Base-by-base conservation (phyloP, 2,888 invertebrate species). In the Automeris io region DNA sequence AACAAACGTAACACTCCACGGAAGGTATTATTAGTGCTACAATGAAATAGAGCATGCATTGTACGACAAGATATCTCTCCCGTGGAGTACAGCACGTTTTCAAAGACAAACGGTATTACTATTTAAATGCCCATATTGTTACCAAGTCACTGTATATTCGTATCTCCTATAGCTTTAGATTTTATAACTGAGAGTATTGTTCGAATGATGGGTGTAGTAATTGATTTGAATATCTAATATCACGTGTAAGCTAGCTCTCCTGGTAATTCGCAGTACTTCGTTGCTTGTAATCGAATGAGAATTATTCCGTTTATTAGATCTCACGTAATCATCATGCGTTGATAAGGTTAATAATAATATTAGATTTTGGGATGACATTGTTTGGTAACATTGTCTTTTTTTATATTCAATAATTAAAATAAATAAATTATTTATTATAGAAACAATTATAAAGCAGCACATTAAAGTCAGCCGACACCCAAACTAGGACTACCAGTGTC, bases 191-290 rank as follows among this genome's bases (percentile, higher is more conserved):
- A 13, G 2, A 8, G 1, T n/a, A 29, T 29, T 29, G 8, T 47
- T 50, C 34, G 36, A 36, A 33, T 54, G 49, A 52, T 54, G 44
- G 49, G 33, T 37, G 35, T 34, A 52, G 43, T 52, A 42, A 51
- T 47, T 48, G 51, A 53, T 52, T 46, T 52, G 49, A 50, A 42
- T 50, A 45, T 53, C 49, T 49, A 48, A 50, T 47, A 42, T 38
- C 51, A 47, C 53, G 47, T 47, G 41, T 54, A 44, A 49, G 45
- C 45, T 46, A 32, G 43, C 39, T 54, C 55, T 47, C 57, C 24
- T 5, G 46, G 35, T 44, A 39, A 41, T 39, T 46, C 41, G 49
- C 47, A 42, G 43, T 43, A 50, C 34, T 37, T 37, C 31, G 35
- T 38, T 40, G 38, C 45, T 37, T 9, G 5, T 24, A 9, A 11